These are phyloP conservation scores for Stictocephala bisonia DNA, from an alignment of 2,888 invertebrate genomes.

Conservation along the genomic window DNA sequence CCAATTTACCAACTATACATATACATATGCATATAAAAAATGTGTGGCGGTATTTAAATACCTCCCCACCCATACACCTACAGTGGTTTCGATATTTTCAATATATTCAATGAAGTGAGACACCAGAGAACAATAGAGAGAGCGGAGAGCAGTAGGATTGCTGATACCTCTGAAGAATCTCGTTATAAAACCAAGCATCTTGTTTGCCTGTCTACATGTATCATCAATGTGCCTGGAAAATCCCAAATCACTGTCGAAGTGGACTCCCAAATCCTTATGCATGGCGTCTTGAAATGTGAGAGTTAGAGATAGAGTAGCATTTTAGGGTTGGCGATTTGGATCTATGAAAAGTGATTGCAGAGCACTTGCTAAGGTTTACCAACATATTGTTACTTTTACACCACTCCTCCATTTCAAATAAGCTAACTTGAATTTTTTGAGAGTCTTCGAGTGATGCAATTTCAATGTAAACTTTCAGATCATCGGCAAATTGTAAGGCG, in stretches of 20 bases:
- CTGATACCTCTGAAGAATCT: not conserved
- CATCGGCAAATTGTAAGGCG: conserved; percentile 2
- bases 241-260: not conserved
- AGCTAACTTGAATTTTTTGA: not conserved
- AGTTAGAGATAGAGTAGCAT: not conserved
- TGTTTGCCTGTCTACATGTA: not conserved
- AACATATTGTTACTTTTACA: not conserved
- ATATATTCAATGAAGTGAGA: not conserved
- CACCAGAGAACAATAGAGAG: not conserved
- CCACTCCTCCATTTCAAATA: not conserved
- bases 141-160: not conserved
- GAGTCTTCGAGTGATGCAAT: not conserved
- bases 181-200: not conserved
- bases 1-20: no score
- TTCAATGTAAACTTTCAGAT: not conserved
- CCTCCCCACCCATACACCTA: no score
- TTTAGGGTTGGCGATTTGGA: conserved; percentile 1
- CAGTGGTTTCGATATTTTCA: no score
- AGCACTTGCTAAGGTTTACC: conserved; percentile 8
- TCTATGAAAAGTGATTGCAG: not conserved
- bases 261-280: not conserved
- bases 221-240: not conserved
- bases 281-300: no score
- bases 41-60: no score
- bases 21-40: no score